Base-by-base conservation (phyloP, 2,113 vertebrate genomes). In the Hydrochoerus hydrochaeris region DNA sequence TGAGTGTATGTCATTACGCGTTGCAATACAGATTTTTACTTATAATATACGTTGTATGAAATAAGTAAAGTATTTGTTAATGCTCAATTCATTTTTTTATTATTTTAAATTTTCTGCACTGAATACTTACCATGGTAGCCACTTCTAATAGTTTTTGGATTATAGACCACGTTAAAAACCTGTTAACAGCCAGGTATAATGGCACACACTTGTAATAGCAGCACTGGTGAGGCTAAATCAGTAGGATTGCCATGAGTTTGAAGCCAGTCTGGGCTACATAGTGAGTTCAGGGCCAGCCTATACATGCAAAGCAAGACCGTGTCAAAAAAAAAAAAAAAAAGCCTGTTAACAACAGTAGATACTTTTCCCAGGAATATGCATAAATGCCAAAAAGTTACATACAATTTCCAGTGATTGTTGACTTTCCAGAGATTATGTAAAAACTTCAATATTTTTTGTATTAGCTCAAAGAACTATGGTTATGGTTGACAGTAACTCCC, bases 151-250 rank as follows among this genome's bases (percentile, higher is more conserved):
- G 57, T 41, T 87, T 94, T 95, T 89, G 24, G 22, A 75, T 92
- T 80, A 13, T 89, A 41, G 22, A 46, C 38, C n/a, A 75, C 85
- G 85, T 91, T 92, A 77, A 94, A 94, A 96, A 75, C 85, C 28
- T 91, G 28, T 81, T 92, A 54, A 67, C 71, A 75, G 17, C 17
- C 35, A 38, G 35, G 17, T 69, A 17, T n/a, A n/a, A 17, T n/a
- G 67, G 17, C 67, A 69, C 67, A 69, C 17, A n/a, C 35, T 35
- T 69, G 7, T 20, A 69, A n/a, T 69, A 35, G 17, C 67, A 69
- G 6, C 35, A n/a, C 67, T n/a, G 35, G 67, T 17, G 35, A 69
- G 35, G 16, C 35, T n/a, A 17, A 69, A 19, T 16, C 67, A 69
- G 35, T 35, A 38, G 35, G 35, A 38, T 69, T 69, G 57, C 57